These are phyloP conservation scores for Latrodectus elegans DNA, from an alignment of 2,888 invertebrate species.

Conservation along the genomic window DNA sequence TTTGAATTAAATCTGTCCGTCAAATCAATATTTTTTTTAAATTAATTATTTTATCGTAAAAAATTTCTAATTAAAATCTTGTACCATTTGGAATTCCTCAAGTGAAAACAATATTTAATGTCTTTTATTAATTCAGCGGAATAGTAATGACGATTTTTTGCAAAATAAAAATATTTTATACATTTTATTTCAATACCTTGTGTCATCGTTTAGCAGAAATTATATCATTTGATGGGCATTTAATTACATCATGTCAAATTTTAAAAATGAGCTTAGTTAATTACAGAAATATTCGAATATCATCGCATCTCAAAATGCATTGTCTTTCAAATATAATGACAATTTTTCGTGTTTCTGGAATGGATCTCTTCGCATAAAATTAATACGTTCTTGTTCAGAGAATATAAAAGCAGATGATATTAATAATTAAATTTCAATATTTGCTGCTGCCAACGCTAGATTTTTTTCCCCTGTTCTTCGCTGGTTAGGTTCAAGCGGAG, in stretches of 20 bases:
- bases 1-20: too few species aligned
- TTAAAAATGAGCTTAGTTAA: background rate
- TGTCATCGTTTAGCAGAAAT: background rate
- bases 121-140: too few species aligned
- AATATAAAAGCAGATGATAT: slow-evolving; percentile 11
- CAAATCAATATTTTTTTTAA: too few species aligned
- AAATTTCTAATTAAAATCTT: too few species aligned
- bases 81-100: too few species aligned
- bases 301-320: too few species aligned
- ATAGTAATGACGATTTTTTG: too few species aligned
- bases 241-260: slow-evolving; percentile 2
- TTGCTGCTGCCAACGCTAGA: slow-evolving; percentile 14
- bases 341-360: background rate
- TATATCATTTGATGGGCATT: background rate
- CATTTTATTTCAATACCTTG: too few species aligned
- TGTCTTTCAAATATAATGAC: background rate
- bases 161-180: too few species aligned
- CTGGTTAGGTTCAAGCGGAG: background rate
- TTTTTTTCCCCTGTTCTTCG: background rate
- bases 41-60: too few species aligned
- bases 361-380: background rate
- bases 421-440: slow-evolving; percentile 47
- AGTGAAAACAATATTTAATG: too few species aligned
- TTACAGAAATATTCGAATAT: background rate
- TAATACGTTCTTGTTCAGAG: background rate